Evolutionary conservation across 2,888 invertebrate species (phyloP).

Genomic region (Ceramica pisi): DNA sequence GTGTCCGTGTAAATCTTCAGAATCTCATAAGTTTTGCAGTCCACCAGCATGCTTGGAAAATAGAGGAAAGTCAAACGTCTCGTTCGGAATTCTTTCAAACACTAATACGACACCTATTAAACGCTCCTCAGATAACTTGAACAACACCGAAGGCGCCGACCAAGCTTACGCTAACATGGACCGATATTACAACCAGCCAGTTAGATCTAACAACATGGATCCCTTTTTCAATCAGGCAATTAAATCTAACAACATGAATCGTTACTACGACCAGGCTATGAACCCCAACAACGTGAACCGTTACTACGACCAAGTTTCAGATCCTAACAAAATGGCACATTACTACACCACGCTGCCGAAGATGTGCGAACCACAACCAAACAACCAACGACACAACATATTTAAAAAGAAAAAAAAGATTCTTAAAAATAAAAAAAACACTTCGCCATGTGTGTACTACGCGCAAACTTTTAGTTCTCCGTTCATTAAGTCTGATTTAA

Average conservation of each 20-base stretch:
- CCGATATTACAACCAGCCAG: neutral
- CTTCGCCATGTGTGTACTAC: conserved; percentile 76
- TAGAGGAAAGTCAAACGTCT: conserved; percentile 52
- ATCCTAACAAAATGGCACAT: neutral
- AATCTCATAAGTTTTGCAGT: conserved; percentile 30
- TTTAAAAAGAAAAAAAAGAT: conserved; percentile 68
- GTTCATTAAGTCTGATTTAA: conserved; percentile 55
- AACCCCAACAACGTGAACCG: neutral
- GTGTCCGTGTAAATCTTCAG: conserved; percentile 43
- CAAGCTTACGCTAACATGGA: neutral
- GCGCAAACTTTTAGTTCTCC: conserved; percentile 71
- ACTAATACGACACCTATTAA: neutral
- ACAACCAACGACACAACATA: conserved; percentile 48
- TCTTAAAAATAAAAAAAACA: conserved; percentile 63
- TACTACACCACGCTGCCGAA: neutral
- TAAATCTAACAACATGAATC: neutral
- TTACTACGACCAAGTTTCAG: neutral
- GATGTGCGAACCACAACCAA: conserved; percentile 34
- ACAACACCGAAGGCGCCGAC: neutral
- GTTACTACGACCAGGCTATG: neutral
- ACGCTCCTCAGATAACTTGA: conserved; percentile 1
- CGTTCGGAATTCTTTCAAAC: conserved; percentile 34
- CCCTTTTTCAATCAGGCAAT: neutral
- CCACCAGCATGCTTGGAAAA: conserved; percentile 17
- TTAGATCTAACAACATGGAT: neutral